A percentile compares a stretch with the other conserved stretches of the same genome.
These are phyloP conservation scores for Julus scanicus DNA, from an alignment of 2,888 invertebrate genomes.

Conservation along the genomic window DNA sequence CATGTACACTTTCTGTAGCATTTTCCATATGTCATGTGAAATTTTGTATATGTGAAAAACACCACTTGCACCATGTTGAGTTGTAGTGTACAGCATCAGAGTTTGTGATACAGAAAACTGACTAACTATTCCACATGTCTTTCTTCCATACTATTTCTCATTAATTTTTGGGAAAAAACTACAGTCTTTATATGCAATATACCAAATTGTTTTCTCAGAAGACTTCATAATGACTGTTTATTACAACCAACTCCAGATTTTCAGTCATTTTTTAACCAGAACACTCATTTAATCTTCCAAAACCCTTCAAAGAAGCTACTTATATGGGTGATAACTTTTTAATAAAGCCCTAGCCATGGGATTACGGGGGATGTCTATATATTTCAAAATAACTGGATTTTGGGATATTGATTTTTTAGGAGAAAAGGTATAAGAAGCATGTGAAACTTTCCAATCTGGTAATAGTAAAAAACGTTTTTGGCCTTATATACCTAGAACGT, in stretches of 20 bases:
- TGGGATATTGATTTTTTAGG: conserved; percentile 1
- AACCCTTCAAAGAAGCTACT: not conserved
- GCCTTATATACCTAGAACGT: too few species aligned
- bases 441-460: not conserved
- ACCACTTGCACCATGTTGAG: too few species aligned
- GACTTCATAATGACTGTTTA: not conserved
- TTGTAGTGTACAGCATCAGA: too few species aligned
- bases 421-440: not conserved
- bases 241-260: not conserved
- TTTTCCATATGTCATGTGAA: too few species aligned
- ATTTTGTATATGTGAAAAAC: too few species aligned
- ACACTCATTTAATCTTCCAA: not conserved
- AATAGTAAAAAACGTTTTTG: not conserved
- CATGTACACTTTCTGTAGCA: too few species aligned
- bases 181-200: not conserved
- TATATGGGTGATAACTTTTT: not conserved
- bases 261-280: not conserved
- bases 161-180: not conserved
- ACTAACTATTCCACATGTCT: too few species aligned
- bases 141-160: not conserved
- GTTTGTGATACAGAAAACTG: too few species aligned
- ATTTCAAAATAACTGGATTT: conserved; percentile 24
- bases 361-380: not conserved
- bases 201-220: not conserved
- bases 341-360: not conserved